Conservation (phyloP, 2,113 vertebrate genomes). For the Phaethornis superciliosus region DNA sequence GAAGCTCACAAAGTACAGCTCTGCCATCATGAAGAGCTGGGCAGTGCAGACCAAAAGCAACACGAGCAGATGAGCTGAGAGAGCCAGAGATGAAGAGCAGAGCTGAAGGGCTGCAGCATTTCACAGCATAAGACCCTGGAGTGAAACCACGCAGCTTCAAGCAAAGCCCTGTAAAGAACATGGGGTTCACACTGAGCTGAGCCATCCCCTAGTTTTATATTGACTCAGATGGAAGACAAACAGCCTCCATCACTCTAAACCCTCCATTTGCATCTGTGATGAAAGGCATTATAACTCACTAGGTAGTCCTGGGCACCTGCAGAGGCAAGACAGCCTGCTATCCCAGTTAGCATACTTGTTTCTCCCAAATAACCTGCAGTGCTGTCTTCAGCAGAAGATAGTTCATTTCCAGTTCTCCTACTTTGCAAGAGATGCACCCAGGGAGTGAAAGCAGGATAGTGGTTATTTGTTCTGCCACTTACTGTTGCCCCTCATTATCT, state of each 20-base stretch:
- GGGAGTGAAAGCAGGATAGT: background rate
- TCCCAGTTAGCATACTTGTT: conserved; percentile 15
- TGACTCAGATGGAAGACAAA: background rate
- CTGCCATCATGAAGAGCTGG: background rate
- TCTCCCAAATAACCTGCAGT: background rate
- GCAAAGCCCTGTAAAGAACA: background rate
- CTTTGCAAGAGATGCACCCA: background rate
- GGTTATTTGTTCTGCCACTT: background rate
- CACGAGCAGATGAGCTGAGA: background rate
- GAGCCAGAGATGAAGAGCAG: background rate
- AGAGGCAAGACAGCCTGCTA: conserved; percentile 8
- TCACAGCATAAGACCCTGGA: background rate
- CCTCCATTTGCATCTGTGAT: conserved; percentile 38
- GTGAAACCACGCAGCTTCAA: background rate
- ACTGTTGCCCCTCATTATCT: conserved; percentile 50
- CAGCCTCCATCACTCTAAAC: background rate
- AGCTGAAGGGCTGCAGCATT: background rate
- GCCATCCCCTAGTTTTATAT: background rate
- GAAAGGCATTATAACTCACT: background rate
- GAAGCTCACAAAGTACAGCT: background rate
- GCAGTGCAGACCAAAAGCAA: background rate
- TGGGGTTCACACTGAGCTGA: background rate
- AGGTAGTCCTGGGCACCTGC: background rate
- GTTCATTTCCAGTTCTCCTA: background rate
- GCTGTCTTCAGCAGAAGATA: background rate